Base-by-base conservation (phyloP, 2,797 vertebrate species). In the Falco berigora region DNA sequence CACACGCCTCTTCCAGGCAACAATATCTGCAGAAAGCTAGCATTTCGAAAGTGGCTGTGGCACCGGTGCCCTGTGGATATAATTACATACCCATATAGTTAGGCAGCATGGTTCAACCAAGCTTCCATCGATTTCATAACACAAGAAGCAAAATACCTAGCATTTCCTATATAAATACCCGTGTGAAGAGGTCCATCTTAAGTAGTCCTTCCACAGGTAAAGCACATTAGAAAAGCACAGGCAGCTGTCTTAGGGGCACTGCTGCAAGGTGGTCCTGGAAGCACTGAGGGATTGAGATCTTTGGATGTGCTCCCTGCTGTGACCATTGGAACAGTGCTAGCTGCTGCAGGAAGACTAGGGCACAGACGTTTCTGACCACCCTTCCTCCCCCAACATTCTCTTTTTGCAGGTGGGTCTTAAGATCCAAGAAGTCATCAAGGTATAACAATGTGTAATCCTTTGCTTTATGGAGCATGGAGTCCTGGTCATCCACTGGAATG, bases 41-140 rank as follows among this genome's bases (percentile, higher is more conserved):
- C 46, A 61, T 77, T 61, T 74, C 52, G 47, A 14, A 20, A 15
- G 59, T 1, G 6, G 15, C 52, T 52, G 36, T n/a, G 50, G 69
- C 50, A 73, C 22, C 4, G 2, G 22, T 25, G 34, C 76, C 73
- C n/a, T 16, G 5, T 32, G 66, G 66, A 46, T 58, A 20, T 17
- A 58, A 11, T 40, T 55, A 52, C n/a, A 14, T 18, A 72, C 34
- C 58, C 47, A 19, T 1, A 13, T 0, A 40, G 34, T 0, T 3
- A 64, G 75, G 50, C 64, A 40, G 25, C 1, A 0, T 14, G 59
- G 52, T 46, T 73, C 56, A 52, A 21, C 23, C 67, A 10, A 74
- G 42, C 32, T 58, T 66, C 59, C 30, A 34, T 30, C 63, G 15
- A 0, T 47, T 52, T 53, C 5, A 5, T 27, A 8, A 10, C 0